Base-by-base conservation (phyloP, 2,888 invertebrate species). In the Exocentrus adspersus region DNA sequence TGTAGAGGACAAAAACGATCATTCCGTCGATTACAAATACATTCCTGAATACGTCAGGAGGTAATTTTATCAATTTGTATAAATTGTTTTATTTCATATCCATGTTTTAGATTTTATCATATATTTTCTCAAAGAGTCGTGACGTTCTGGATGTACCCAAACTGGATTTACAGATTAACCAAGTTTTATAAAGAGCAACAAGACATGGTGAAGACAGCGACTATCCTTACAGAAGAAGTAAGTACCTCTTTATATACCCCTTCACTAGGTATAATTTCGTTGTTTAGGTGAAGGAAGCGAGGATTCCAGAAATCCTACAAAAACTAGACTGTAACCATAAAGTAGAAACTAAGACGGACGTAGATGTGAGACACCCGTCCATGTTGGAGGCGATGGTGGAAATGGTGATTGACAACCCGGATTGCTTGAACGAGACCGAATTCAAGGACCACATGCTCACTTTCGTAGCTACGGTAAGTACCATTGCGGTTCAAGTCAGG, bases 371-470 rank as follows among this genome's bases (percentile, higher is more conserved):
- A 45, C 62, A 46, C 19, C 70, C 65, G 0, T 68, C 74, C 2
- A 65, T 69, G 42, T 60, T 73, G 14, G 71, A 74, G 54, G 58
- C 54, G n/a, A 66, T 74, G 58, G 52, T 66, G 16, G 64, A 57
- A 45, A 63, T 57, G 58, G 59, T 41, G n/a, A 45, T 42, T 41
- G 63, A 61, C 41, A 69, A 65, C 46, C 65, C 32, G 24, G 57
- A 30, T 19, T 51, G 24, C 10, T 45, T 71, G 10, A 70, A 50
- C 19, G 62, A 67, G 6, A 45, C 14, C n/a, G 70, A 72, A 48
- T 63, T 74, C 28, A 17, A 64, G 28, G 57, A 72, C 51, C 69
- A 74, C 32, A 67, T 74, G 63, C 62, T 52, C 2, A 72, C 73
- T 10, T 61, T 67, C 53, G 59, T 57, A 10, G 60, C 54, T n/a